Evolutionary conservation across 2,888 invertebrate genomes (phyloP).

Genomic region (Perdita meconis): DNA sequence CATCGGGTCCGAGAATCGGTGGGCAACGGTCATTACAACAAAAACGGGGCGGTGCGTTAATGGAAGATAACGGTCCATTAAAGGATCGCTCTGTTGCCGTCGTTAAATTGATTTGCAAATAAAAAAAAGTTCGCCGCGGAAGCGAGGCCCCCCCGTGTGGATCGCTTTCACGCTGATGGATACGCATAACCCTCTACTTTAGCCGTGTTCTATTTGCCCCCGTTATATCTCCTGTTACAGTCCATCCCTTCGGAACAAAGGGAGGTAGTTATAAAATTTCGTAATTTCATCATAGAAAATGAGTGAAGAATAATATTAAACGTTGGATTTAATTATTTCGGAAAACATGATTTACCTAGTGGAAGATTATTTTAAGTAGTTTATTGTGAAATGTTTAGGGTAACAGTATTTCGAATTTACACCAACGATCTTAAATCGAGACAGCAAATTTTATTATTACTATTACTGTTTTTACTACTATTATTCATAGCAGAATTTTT

Average conservation of each 20-base stretch:
- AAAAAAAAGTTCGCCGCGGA: conserved; percentile 33
- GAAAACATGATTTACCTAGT: no score
- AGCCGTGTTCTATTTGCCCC: conserved; percentile 9
- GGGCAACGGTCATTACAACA: conserved; percentile 34
- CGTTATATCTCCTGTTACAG: background rate
- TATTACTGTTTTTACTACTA: no score
- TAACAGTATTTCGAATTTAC: no score
- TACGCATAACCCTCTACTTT: conserved; percentile 28
- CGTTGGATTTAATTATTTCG: no score
- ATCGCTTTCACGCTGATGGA: conserved; percentile 36
- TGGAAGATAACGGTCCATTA: conserved; percentile 50
- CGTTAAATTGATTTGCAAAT: conserved; percentile 53
- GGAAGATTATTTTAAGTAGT: no score
- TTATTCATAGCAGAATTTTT: no score
- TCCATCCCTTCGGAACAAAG: background rate
- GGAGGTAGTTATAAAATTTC: background rate
- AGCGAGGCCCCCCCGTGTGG: conserved; percentile 7
- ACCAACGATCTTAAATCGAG: no score
- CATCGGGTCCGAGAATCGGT: conserved; percentile 20
- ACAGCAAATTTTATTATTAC: no score
- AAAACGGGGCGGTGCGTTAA: conserved; percentile 37
- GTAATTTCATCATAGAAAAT: background rate
- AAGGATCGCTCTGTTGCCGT: conserved; percentile 29
- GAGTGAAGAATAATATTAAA: background rate
- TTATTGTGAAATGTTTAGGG: no score